Evolutionary conservation across 2,888 invertebrate genomes (phyloP), one percentile per base, ranked within the genome.

Genomic region (Boloria euphrosyne): DNA sequence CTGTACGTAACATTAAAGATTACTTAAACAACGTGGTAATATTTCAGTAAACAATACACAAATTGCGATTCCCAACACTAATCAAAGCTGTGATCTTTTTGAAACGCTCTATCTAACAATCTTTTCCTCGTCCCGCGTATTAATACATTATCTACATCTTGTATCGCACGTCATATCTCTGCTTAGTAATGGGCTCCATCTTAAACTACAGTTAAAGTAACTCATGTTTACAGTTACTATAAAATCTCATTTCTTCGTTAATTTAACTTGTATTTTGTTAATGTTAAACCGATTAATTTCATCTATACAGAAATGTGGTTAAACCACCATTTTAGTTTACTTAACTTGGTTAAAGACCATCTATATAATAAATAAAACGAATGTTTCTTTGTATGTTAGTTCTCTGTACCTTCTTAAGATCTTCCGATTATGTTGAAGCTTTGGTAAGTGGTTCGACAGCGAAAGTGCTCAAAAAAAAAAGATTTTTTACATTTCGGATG

Each of bases 171-270:
- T 17, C 58, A 65, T 67, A 70, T 70, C 69, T 65, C 53, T n/a
- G 67, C 67, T 57, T 60, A 55, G 60, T 65, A 69, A 59, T 64
- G 65, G 57, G 55, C 62, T 49, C 22, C 44, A 22, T 62, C 64
- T 60, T 38, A 66, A 65, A 66, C 43, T 62, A 67, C 71, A 68
- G 71, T 71, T 67, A 69, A 31, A 64, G 17, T 46, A 51, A 64
- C 66, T 60, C 57, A 63, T 53, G 54, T 65, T 65, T 69, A 69
- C 71, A 69, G 71, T 71, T 71, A 71, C 22, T 46, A 49, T 61
- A 13, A 62, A 65, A 62, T 60, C 67, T 69, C 17, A 47, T 14
- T 31, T 50, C 6, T 49, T 38, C 38, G 17, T 60, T 58, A 55
- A 50, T 62, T 53, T 61, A 46, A 49, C 49, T 47, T 44, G 47